Conservation (phyloP, 2,113 vertebrate species). For the Hymenochirus boettgeri region DNA sequence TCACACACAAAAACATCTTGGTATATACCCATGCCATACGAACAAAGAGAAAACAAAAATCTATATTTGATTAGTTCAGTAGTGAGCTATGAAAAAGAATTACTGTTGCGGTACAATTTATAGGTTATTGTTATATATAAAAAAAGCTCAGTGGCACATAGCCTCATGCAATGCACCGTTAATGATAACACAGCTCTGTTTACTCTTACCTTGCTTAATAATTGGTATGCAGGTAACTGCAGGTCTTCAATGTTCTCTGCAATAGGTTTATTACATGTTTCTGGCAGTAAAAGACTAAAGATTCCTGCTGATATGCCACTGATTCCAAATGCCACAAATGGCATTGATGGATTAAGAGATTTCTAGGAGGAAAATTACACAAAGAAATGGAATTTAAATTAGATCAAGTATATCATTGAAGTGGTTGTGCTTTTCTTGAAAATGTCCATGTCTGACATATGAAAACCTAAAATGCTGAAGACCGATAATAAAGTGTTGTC, state of each 20-base stretch:
- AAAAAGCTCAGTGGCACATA: background rate
- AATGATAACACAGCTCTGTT: constrained; percentile 21
- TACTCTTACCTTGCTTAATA: constrained; percentile 36
- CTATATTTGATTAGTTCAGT: no score
- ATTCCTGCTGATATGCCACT: constrained; percentile 71
- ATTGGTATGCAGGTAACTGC: constrained; percentile 48
- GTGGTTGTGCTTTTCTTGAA: constrained; percentile 24
- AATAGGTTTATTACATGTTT: constrained; percentile 71
- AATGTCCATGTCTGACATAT: constrained; percentile 2
- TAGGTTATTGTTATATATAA: no score
- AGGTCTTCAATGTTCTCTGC: constrained; percentile 73
- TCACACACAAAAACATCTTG: no score
- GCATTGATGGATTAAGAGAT: constrained; percentile 66
- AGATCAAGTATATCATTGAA: constrained; percentile 32
- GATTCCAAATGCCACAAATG: constrained; percentile 76
- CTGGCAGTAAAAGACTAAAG: constrained; percentile 74
- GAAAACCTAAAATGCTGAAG: constrained; percentile 11
- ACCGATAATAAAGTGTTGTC: background rate
- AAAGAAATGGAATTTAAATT: constrained; percentile 36
- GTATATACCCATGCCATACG: no score
- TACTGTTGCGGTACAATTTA: no score
- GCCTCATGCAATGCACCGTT: constrained; percentile 2
- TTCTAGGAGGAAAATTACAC: constrained; percentile 55
- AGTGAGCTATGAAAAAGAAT: no score
- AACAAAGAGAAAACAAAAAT: no score